Evolutionary conservation across 2,888 invertebrate genomes (phyloP).

Genomic region (Pollenia angustigena): DNA sequence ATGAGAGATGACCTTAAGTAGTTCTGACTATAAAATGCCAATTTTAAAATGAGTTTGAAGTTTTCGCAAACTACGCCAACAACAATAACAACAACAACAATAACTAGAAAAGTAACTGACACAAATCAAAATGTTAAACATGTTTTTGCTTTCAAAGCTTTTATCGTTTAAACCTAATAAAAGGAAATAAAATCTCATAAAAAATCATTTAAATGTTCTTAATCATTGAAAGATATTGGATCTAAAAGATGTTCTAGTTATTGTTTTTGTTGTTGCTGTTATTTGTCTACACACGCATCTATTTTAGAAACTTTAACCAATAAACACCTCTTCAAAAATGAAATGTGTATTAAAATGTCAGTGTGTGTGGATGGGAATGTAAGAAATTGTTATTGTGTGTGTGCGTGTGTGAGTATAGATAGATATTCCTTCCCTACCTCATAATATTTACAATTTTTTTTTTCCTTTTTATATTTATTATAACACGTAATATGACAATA

Average conservation of each 20-base stretch:
- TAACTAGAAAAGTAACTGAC: constrained; percentile 58
- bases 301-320: constrained; percentile 4
- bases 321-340: constrained; percentile 48
- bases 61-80: background rate
- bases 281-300: constrained; percentile 45
- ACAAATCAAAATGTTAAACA: constrained; percentile 74
- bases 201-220: constrained; percentile 60
- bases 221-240: constrained; percentile 50
- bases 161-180: constrained; percentile 58
- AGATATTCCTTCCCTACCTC: background rate
- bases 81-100: constrained; percentile 10
- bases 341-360: background rate
- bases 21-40: constrained; percentile 65
- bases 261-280: background rate
- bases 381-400: background rate
- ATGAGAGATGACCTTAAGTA: constrained; percentile 63
- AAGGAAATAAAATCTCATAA: constrained; percentile 67
- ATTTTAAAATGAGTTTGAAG: constrained; percentile 50
- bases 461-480: constrained; percentile 55
- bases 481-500: constrained; percentile 62
- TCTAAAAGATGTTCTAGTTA: constrained; percentile 31
- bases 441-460: constrained; percentile 39
- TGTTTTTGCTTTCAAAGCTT: constrained; percentile 72
- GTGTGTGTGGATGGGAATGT: background rate
- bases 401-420: background rate